Base-by-base conservation (phyloP, 2,797 vertebrate species). In the Sebastes trivittatus region DNA sequence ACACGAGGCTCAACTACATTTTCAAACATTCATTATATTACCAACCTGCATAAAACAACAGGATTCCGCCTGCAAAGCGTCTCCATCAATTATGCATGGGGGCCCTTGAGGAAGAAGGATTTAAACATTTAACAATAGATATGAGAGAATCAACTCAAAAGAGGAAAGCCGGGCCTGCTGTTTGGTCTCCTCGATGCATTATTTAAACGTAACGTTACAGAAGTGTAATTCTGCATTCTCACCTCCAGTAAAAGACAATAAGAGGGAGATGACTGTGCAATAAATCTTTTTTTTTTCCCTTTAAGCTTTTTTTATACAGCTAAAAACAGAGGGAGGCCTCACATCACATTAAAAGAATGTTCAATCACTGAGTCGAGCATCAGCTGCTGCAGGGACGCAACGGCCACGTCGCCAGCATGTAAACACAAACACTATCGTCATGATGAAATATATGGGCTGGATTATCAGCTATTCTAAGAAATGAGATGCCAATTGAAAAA, bases 121-220 rank as follows among this genome's bases (percentile, higher is more conserved):
- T 87, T 74, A 81, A 88, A 86, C 82, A 87, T 85, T 87, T 72
- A 81, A 81, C 49, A 82, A 73, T 14, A 81, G 74, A 80, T 81
- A 82, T 13, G 29, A 14, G 6, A 76, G 60, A 83, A 76, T 74
- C 32, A 22, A 34, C 66, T 74, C 71, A 32, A 79, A 69, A 77
- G 13, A 72, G 14, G 7, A 61, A 27, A 83, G 42, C 14, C 30
- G 11, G 25, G 10, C 7, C 23, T 18, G 7, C 55, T 83, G 54
- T 58, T 82, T 83, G 42, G 55, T 71, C 58, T 61, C 25, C 58
- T 56, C 13, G 2, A 49, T 76, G 69, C 11, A 73, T 81, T 72
- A 84, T 88, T 88, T 49, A 86, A 82, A 72, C 27, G 10, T 13
- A 63, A 63, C 72, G 32, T 72, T 77, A 63, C 9, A 55, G 22